A percentile compares a stretch with the other conserved stretches of the same genome.
Conservation (phyloP, 1,140 invertebrate species). For the Spodoptera litura region DNA sequence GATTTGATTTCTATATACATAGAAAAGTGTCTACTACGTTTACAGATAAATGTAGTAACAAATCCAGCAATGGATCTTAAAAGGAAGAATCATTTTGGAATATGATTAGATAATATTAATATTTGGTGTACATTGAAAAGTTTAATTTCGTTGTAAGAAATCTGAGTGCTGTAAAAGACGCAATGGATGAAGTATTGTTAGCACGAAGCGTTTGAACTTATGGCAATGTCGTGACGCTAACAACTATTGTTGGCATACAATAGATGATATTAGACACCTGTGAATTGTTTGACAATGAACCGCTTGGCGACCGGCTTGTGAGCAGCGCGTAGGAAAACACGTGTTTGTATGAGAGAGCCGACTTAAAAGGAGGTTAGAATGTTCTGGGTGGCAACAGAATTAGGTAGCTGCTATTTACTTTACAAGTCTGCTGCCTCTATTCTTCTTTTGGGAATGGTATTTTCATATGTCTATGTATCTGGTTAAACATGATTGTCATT, state of each 20-base stretch:
- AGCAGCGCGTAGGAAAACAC: not conserved
- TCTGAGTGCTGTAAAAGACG: not conserved
- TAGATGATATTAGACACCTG: constrained; percentile 25
- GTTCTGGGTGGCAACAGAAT: not conserved
- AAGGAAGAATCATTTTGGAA: not conserved
- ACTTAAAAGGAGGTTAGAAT: not conserved
- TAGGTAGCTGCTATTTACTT: not conserved
- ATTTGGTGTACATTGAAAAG: constrained; percentile 1
- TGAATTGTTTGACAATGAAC: constrained; percentile 27
- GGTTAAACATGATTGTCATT: too few relatives aligned
- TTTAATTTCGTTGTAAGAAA: not conserved
- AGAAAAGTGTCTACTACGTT: not conserved
- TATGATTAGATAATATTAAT: not conserved
- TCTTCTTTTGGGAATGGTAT: too few relatives aligned
- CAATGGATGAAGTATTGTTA: constrained; percentile 9
- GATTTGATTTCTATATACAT: not conserved
- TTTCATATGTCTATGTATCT: too few relatives aligned
- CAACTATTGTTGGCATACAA: constrained; percentile 9
- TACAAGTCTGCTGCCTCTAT: not conserved
- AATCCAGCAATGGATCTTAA: not conserved
- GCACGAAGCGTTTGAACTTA: not conserved
- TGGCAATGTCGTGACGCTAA: constrained; percentile 5
- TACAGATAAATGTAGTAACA: not conserved
- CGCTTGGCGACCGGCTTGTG: not conserved
- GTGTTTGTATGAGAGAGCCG: not conserved